Percentiles rank a stretch among this genome's conserved stretches.
phyloP scores from a whole-genome alignment of 2,888 invertebrate species.

The Deroplatys truncata region DNA sequence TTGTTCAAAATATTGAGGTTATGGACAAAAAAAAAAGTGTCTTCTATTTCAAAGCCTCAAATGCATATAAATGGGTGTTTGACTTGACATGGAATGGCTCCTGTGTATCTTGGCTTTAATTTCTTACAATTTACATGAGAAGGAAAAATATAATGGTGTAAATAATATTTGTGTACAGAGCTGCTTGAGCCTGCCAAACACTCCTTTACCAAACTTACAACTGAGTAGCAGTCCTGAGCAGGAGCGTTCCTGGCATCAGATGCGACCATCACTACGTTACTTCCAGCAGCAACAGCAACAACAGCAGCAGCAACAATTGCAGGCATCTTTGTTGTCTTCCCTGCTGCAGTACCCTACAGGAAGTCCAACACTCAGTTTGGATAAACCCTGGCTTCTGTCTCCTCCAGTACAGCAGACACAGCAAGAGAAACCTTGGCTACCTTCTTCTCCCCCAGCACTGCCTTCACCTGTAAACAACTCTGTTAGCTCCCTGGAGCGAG shows the following conservation, averaged over 20 bases:
- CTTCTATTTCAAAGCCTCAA: no score
- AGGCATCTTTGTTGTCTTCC: slow-evolving; percentile 30
- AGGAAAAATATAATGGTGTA: no score
- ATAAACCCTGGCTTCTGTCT: slow-evolving; percentile 25
- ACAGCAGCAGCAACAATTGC: slow-evolving; percentile 19
- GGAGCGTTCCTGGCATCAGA: background rate
- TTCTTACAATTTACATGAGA: no score
- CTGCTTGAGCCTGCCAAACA: slow-evolving; percentile 44
- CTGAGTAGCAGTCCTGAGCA: background rate
- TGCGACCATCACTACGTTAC: slow-evolving; percentile 19
- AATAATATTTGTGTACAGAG: slow-evolving; percentile 41
- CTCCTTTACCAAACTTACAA: slow-evolving; percentile 25
- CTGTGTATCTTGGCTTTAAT: no score
- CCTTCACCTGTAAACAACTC: background rate
- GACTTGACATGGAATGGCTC: no score
- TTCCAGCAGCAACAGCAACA: slow-evolving; percentile 21
- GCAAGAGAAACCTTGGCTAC: slow-evolving; percentile 17
- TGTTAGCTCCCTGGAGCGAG: slow-evolving; percentile 51
- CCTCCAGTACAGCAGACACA: background rate
- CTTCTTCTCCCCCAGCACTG: slow-evolving; percentile 11
- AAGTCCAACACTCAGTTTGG: background rate
- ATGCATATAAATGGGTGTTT: no score
- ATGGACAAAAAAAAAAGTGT: no score
- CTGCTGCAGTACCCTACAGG: slow-evolving; percentile 36
- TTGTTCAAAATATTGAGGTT: no score